A percentile compares a stretch with the other conserved stretches of the same genome.
These are phyloP conservation scores for Malachius bipustulatus DNA, from an alignment of 2,888 invertebrate genomes.

Conservation along the genomic window DNA sequence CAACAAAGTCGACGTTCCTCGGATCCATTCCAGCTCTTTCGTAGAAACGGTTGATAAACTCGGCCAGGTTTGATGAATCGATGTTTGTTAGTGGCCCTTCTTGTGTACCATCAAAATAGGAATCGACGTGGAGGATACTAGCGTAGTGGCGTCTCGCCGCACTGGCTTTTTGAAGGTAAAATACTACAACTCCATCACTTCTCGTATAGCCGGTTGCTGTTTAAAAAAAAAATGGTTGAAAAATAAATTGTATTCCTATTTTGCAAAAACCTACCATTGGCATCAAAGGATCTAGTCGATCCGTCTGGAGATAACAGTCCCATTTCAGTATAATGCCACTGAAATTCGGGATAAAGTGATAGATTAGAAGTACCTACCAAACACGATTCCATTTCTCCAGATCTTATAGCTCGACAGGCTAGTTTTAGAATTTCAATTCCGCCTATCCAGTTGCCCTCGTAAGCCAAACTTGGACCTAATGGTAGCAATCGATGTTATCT, in stretches of 20 bases:
- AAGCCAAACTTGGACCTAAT: constrained; percentile 45
- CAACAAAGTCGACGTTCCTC: constrained; percentile 32
- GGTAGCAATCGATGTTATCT: no score
- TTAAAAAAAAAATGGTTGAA: no score
- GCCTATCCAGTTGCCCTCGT: constrained; percentile 56
- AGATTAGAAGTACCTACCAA: constrained; percentile 84
- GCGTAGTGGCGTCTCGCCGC: constrained; percentile 43
- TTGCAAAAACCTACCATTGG: constrained; percentile 38
- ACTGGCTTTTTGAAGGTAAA: constrained; percentile 60
- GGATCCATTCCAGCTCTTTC: constrained; percentile 36
- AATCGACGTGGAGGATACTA: constrained; percentile 43
- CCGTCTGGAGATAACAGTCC: constrained; percentile 51
- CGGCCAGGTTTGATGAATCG: constrained; percentile 33
- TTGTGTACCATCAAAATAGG: constrained; percentile 46
- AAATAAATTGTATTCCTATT: no score
- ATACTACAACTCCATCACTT: constrained; percentile 65
- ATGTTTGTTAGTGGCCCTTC: constrained; percentile 30
- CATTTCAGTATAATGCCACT: constrained; percentile 49
- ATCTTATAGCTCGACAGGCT: constrained; percentile 62
- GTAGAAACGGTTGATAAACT: constrained; percentile 46
- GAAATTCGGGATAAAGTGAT: constrained; percentile 47
- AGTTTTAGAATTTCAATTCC: constrained; percentile 54
- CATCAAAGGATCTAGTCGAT: constrained; percentile 52
- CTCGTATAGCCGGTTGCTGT: constrained; percentile 70
- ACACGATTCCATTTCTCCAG: constrained; percentile 80